These are phyloP conservation scores for Hermaeophaga mercurialis DNA, from an alignment of 2,888 invertebrate species.

Conservation along the genomic window DNA sequence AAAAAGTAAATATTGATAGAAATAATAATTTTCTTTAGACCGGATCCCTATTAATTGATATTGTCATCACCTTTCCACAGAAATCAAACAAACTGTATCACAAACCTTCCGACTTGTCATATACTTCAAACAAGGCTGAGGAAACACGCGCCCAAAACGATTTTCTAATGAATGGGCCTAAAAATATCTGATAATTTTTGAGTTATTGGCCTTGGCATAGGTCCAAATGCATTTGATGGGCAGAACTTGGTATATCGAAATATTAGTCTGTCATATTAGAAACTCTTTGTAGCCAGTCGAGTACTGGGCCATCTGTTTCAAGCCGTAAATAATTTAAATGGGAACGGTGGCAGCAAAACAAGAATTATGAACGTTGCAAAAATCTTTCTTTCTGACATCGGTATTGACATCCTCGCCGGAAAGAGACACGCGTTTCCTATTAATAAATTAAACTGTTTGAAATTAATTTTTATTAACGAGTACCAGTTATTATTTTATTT, in stretches of 20 bases:
- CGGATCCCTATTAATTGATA: slow-evolving; percentile 10
- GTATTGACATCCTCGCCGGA: background rate
- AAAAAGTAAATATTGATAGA: slow-evolving; percentile 9
- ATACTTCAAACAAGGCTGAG: slow-evolving; percentile 12
- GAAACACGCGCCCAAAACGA: slow-evolving; percentile 12
- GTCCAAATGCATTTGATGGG: slow-evolving; percentile 27
- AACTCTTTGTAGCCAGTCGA: slow-evolving; percentile 14
- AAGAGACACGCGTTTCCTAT: background rate
- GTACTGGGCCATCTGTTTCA: slow-evolving; percentile 11
- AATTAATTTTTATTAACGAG: too few species aligned
- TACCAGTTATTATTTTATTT: too few species aligned
- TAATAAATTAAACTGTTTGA: too few species aligned
- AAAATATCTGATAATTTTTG: slow-evolving; percentile 26
- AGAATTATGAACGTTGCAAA: slow-evolving; percentile 5
- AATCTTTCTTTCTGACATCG: slow-evolving; percentile 6
- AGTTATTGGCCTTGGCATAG: slow-evolving; percentile 27
- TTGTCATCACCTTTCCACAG: slow-evolving; percentile 12
- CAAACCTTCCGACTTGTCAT: slow-evolving; percentile 12
- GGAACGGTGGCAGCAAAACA: slow-evolving; percentile 7
- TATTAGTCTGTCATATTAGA: slow-evolving; percentile 18
- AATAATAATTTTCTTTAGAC: slow-evolving; percentile 4
- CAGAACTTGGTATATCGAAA: slow-evolving; percentile 10
- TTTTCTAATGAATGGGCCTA: slow-evolving; percentile 21
- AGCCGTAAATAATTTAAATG: slow-evolving; percentile 22
- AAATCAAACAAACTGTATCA: slow-evolving; percentile 14